Evolutionary conservation across 2,888 invertebrate genomes (phyloP).

Genomic region (Diadegma fenestrale): DNA sequence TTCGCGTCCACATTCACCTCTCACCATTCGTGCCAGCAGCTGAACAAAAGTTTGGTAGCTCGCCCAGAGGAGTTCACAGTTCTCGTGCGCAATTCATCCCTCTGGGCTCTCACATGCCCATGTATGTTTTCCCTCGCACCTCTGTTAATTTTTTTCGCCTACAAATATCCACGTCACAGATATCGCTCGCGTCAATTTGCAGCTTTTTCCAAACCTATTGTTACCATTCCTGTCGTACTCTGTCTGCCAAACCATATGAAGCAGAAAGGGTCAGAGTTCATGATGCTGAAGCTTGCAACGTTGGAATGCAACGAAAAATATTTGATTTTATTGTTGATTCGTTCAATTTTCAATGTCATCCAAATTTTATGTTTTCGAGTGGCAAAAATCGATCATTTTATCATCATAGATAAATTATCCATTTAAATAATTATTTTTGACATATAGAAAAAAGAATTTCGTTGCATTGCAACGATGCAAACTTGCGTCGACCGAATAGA

Average conservation of each 20-base stretch:
- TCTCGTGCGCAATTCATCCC: conserved; percentile 51
- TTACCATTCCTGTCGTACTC: conserved; percentile 29
- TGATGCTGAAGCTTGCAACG: no score
- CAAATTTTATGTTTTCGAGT: no score
- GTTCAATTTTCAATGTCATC: no score
- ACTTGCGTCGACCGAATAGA: neutral
- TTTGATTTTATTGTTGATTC: no score
- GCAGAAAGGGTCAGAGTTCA: neutral
- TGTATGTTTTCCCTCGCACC: conserved; percentile 24
- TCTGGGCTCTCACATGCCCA: conserved; percentile 36
- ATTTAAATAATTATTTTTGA: no score
- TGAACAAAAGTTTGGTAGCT: conserved; percentile 43
- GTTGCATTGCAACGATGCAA: no score
- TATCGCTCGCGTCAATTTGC: conserved; percentile 73
- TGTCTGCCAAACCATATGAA: conserved; percentile 17
- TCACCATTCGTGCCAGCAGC: conserved; percentile 29
- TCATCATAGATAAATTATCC: no score
- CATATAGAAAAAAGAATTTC: no score
- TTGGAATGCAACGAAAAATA: no score
- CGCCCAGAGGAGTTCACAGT: conserved; percentile 25
- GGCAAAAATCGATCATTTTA: no score
- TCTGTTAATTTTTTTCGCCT: conserved; percentile 44
- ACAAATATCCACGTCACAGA: conserved; percentile 67
- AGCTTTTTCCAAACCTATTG: conserved; percentile 67
- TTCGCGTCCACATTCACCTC: conserved; percentile 17